Evolutionary conservation across 2,113 vertebrate species (phyloP).

Genomic region (Lepus europaeus): DNA sequence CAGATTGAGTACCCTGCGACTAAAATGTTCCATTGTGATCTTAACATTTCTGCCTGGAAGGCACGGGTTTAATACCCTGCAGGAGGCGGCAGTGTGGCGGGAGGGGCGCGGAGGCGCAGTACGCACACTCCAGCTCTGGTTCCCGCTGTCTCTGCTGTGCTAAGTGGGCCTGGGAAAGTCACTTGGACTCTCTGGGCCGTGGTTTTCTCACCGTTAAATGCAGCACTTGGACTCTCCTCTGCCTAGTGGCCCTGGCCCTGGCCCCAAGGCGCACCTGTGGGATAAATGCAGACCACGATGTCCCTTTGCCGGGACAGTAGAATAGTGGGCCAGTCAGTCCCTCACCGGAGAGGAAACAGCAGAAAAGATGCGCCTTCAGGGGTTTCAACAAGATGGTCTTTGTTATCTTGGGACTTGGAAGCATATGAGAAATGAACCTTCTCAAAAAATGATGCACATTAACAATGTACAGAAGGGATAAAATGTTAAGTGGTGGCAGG

Average conservation of each 20-base stretch:
- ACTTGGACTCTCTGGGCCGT: background rate
- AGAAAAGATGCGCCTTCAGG: background rate
- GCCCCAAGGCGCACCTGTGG: background rate
- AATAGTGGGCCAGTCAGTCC: background rate
- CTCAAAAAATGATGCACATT: background rate
- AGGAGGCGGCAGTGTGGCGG: background rate
- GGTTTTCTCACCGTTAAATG: background rate
- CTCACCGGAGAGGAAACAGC: rapidly evolving
- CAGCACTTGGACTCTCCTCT: background rate
- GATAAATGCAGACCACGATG: background rate
- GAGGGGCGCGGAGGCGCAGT: background rate
- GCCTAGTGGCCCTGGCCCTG: background rate
- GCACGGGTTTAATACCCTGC: background rate
- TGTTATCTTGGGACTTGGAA: constrained; percentile 18
- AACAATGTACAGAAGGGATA: background rate
- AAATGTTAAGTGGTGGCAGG: background rate
- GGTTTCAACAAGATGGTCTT: background rate
- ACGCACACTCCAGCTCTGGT: background rate
- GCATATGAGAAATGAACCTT: background rate
- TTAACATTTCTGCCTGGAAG: constrained; percentile 7
- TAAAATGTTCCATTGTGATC: background rate
- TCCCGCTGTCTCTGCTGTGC: background rate
- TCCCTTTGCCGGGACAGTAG: background rate
- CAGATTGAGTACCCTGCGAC: constrained; percentile 19
- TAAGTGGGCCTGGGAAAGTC: background rate